These are phyloP conservation scores for Siderastrea siderea DNA, from an alignment of 92 coral and sea anemone genomes.

Conservation along the genomic window DNA sequence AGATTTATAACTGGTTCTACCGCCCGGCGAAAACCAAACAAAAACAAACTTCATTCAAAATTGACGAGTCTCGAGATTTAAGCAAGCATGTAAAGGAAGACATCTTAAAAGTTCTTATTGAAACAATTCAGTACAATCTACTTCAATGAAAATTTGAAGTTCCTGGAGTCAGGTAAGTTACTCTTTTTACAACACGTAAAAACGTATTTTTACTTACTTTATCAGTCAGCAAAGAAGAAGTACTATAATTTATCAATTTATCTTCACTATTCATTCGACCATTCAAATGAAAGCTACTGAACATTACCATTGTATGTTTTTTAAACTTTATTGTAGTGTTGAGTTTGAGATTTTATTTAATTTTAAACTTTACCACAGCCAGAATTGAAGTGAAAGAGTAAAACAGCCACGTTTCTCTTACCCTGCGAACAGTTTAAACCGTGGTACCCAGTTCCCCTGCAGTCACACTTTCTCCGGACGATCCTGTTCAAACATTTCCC, in stretches of 20 bases:
- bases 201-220: too few species aligned
- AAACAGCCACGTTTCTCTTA: conserved; percentile 6
- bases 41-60: neutral
- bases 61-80: neutral
- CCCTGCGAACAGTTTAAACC: conserved; percentile 75
- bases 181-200: too few species aligned
- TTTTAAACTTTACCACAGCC: neutral
- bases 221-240: neutral
- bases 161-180: too few species aligned
- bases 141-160: neutral
- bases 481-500: conserved; percentile 75
- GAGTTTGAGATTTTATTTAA: too few species aligned
- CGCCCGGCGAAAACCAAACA: neutral
- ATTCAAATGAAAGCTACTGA: neutral
- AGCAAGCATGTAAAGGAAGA: neutral
- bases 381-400: too few species aligned
- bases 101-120: neutral
- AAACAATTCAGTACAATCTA: neutral
- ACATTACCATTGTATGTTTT: too few species aligned
- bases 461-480: conserved; percentile 63
- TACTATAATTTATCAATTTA: neutral
- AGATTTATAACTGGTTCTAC: too few species aligned
- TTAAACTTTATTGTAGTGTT: too few species aligned
- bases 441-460: conserved; percentile 67
- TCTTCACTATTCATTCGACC: neutral